These are phyloP conservation scores for Pachycephus smyrnensis DNA, from an alignment of 2,888 invertebrate species.

Conservation along the genomic window DNA sequence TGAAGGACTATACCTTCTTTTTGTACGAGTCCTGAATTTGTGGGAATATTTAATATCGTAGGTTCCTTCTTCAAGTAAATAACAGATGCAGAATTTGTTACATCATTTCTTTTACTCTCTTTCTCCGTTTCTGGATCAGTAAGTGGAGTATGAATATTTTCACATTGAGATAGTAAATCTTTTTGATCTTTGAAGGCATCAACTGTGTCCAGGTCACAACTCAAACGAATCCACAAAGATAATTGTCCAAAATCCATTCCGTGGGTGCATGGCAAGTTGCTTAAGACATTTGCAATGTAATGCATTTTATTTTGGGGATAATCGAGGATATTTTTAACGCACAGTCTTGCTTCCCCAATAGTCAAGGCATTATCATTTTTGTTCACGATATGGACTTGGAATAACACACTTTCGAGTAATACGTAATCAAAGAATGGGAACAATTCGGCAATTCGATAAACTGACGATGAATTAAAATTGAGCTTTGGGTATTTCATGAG, in stretches of 20 bases:
- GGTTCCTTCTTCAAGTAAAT: not conserved
- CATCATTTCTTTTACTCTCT: not conserved
- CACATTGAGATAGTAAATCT: slow-evolving; percentile 14
- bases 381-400: slow-evolving; percentile 44
- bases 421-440: slow-evolving; percentile 47
- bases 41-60: not conserved
- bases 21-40: not conserved
- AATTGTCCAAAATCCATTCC: slow-evolving; percentile 49
- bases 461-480: slow-evolving; percentile 52
- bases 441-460: slow-evolving; percentile 49
- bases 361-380: slow-evolving; percentile 28
- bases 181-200: slow-evolving; percentile 40
- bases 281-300: slow-evolving; percentile 47
- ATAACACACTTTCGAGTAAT: slow-evolving; percentile 35
- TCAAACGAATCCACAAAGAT: slow-evolving; percentile 52
- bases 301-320: slow-evolving; percentile 57
- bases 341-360: slow-evolving; percentile 46
- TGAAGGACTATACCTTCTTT: not conserved
- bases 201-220: slow-evolving; percentile 49
- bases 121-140: not conserved
- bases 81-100: not conserved
- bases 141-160: not conserved
- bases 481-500: slow-evolving; percentile 44
- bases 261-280: slow-evolving; percentile 32
- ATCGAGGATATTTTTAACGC: slow-evolving; percentile 51